phyloP scores from a whole-genome alignment of 2,113 vertebrate species.

The Rostratula benghalensis region DNA sequence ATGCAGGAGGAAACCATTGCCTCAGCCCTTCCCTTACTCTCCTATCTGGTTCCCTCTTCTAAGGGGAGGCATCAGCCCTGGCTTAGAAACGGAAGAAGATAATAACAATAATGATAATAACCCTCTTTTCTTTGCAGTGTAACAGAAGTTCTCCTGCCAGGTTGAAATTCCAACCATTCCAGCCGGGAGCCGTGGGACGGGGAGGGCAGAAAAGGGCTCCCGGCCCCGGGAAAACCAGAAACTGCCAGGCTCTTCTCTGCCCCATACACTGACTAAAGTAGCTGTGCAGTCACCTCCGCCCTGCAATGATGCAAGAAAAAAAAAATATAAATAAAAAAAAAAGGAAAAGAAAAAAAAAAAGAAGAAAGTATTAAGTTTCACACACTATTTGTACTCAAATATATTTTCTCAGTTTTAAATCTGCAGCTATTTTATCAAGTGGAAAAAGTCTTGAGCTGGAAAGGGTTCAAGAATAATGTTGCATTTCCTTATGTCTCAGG shows the following conservation, averaged over 20 bases:
- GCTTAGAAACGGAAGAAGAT: conserved; percentile 43
- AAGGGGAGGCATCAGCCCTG: background rate
- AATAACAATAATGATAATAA: background rate
- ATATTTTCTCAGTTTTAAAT: conserved; percentile 87
- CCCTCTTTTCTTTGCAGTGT: conserved; percentile 12
- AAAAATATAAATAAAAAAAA: background rate
- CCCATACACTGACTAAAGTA: conserved; percentile 55
- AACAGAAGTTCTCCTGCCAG: conserved; percentile 15
- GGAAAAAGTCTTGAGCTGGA: conserved; percentile 75
- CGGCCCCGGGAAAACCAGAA: background rate
- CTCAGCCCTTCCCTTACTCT: conserved; percentile 69
- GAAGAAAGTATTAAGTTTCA: conserved; percentile 80
- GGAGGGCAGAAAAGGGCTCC: conserved; percentile 11
- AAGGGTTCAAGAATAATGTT: conserved; percentile 87
- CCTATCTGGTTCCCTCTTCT: conserved; percentile 56
- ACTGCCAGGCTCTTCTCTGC: conserved; percentile 21
- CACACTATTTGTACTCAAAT: conserved; percentile 84
- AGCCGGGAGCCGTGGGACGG: background rate
- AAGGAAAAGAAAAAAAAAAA: background rate
- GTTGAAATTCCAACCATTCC: background rate
- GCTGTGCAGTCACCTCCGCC: conserved; percentile 61
- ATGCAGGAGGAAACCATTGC: conserved; percentile 66
- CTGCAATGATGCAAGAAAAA: conserved; percentile 71
- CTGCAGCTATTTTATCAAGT: conserved; percentile 84
- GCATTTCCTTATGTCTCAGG: conserved; percentile 95